Evolutionary conservation across 2,113 vertebrate genomes (phyloP).

Genomic region (Anhinga rufa): DNA sequence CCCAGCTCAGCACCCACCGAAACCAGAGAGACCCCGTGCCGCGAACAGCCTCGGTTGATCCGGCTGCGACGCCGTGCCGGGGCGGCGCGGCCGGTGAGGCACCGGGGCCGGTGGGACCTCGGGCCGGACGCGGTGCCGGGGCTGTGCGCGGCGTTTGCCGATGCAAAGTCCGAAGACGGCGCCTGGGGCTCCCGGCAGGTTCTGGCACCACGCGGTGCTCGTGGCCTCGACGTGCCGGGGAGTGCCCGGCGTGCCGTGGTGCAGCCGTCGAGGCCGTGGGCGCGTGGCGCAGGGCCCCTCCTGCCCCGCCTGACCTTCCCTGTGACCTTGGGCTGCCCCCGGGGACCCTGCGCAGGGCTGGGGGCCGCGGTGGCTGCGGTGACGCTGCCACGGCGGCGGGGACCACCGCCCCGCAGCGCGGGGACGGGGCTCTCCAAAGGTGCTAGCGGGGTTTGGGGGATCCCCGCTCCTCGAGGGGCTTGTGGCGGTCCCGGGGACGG

Average conservation of each 20-base stretch:
- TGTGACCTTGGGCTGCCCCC: not conserved
- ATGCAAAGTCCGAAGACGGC: not conserved
- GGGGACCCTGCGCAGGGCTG: not conserved
- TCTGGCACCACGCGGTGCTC: not conserved
- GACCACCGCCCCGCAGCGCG: not conserved
- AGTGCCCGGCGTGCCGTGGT: not conserved
- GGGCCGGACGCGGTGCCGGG: accelerated
- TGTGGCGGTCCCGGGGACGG: not conserved
- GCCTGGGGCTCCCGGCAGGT: not conserved
- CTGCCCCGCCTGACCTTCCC: not conserved
- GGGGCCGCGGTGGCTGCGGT: not conserved
- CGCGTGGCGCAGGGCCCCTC: too few species aligned
- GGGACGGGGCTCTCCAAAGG: not conserved
- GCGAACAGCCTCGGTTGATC: accelerated
- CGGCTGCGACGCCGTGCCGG: accelerated
- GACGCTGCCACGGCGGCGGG: not conserved
- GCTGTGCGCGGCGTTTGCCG: not conserved
- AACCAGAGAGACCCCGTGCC: not conserved
- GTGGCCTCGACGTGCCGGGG: not conserved
- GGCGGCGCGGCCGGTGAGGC: accelerated
- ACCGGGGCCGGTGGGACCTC: too few species aligned
- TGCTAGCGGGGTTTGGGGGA: not conserved
- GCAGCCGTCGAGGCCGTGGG: not conserved
- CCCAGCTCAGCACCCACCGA: not conserved
- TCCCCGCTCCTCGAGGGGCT: accelerated